Conservation (phyloP, 2,888 invertebrate species). For the Aquatica leii region DNA sequence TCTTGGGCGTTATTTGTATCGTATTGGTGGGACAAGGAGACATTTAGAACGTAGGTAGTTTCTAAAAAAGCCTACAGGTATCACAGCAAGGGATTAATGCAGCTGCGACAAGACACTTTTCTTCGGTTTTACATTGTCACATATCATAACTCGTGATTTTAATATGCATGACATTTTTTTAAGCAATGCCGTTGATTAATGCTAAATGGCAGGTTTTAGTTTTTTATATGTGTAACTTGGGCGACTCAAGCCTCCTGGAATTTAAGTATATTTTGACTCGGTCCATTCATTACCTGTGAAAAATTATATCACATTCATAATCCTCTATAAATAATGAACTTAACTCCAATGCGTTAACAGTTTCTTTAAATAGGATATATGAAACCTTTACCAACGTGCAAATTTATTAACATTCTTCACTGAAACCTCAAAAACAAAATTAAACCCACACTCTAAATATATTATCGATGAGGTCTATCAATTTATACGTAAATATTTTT, state of each 20-base stretch:
- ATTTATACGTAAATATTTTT: no score
- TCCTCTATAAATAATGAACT: slow-evolving; percentile 29
- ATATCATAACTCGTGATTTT: slow-evolving; percentile 60
- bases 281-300: slow-evolving; percentile 36
- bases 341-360: slow-evolving; percentile 24
- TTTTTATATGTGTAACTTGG: slow-evolving; percentile 37
- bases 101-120: slow-evolving; percentile 54
- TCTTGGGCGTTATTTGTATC: slow-evolving; percentile 20
- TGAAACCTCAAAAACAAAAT: no score
- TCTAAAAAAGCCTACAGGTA: slow-evolving; percentile 48
- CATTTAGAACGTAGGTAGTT: slow-evolving; percentile 20
- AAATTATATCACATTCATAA: slow-evolving; percentile 35
- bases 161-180: slow-evolving; percentile 56
- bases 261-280: slow-evolving; percentile 41
- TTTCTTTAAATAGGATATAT: no score
- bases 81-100: slow-evolving; percentile 57
- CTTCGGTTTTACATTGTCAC: slow-evolving; percentile 58
- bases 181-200: slow-evolving; percentile 53
- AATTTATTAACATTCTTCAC: no score
- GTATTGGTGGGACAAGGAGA: slow-evolving; percentile 16
- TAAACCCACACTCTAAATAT: no score
- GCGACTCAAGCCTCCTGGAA: slow-evolving; percentile 48
- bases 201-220: slow-evolving; percentile 51
- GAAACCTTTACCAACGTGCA: no score
- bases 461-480: no score